Percentiles rank a stretch among this genome's conserved stretches.
These are phyloP conservation scores for Ctenochaetus hawaiiensis DNA, from an alignment of 2,797 vertebrate species.

Conservation along the genomic window DNA sequence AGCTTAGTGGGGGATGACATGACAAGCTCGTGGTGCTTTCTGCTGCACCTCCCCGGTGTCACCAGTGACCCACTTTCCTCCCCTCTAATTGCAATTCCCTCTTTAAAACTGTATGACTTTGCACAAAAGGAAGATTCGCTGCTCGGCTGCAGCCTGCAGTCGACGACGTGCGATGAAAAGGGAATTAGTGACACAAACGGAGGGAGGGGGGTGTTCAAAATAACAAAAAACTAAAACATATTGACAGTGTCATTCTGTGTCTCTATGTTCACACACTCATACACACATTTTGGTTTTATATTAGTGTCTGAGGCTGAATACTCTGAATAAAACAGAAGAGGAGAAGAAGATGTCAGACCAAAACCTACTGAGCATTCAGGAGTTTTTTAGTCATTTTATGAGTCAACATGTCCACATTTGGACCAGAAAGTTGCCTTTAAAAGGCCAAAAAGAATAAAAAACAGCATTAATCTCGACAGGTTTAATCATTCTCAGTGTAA, in stretches of 20 bases:
- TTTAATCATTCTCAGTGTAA: background rate
- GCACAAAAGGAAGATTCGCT: conserved; percentile 32
- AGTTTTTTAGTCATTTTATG: background rate
- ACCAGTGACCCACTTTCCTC: conserved; percentile 64
- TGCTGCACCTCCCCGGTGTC: conserved; percentile 63
- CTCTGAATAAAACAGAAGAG: background rate
- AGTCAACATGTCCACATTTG: background rate
- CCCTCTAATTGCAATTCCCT: conserved; percentile 66
- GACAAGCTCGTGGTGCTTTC: conserved; percentile 65
- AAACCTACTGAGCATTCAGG: conserved; percentile 1
- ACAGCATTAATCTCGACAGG: background rate
- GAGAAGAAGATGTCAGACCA: background rate
- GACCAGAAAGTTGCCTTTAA: background rate
- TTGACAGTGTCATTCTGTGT: background rate
- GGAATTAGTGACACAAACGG: conserved; percentile 16
- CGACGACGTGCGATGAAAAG: background rate
- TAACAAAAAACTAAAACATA: conserved; percentile 14
- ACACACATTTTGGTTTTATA: background rate
- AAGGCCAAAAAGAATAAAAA: background rate
- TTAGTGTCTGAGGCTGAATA: background rate
- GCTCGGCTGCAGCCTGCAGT: conserved; percentile 4
- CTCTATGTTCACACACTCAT: no score
- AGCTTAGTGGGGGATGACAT: conserved; percentile 69
- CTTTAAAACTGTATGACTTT: conserved; percentile 57
- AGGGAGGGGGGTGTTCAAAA: conserved; percentile 7